Conservation (phyloP, 2,113 vertebrate species). For the Antechinus stuartii region DNA sequence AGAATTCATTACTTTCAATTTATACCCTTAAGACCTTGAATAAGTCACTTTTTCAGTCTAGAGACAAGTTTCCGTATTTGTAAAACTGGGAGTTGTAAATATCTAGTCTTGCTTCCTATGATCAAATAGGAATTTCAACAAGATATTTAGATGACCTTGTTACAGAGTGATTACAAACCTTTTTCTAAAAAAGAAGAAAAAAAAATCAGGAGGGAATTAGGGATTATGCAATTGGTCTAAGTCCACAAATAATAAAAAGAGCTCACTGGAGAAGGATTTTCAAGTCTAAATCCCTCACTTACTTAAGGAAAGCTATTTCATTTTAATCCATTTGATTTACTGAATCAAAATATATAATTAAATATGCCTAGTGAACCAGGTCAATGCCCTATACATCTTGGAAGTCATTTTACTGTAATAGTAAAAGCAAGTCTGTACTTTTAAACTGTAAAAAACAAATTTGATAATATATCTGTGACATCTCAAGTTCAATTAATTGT, state of each 20-base stretch:
- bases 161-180: background rate
- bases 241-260: constrained; percentile 63
- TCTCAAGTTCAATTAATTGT: background rate
- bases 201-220: constrained; percentile 44
- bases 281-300: constrained; percentile 52
- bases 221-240: constrained; percentile 70
- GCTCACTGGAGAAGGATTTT: constrained; percentile 51
- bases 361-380: constrained; percentile 15
- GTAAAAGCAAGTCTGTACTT: background rate
- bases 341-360: constrained; percentile 60
- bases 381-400: background rate
- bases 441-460: background rate
- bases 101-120: background rate
- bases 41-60: background rate
- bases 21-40: background rate
- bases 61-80: background rate
- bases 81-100: background rate
- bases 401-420: constrained; percentile 15
- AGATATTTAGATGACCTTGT: background rate
- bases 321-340: constrained; percentile 59
- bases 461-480: background rate
- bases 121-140: background rate
- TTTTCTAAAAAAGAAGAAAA: background rate
- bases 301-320: constrained; percentile 11
- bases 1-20: background rate